phyloP scores from a whole-genome alignment of 2,113 vertebrate genomes.

The Hirundichthys speculiger region DNA sequence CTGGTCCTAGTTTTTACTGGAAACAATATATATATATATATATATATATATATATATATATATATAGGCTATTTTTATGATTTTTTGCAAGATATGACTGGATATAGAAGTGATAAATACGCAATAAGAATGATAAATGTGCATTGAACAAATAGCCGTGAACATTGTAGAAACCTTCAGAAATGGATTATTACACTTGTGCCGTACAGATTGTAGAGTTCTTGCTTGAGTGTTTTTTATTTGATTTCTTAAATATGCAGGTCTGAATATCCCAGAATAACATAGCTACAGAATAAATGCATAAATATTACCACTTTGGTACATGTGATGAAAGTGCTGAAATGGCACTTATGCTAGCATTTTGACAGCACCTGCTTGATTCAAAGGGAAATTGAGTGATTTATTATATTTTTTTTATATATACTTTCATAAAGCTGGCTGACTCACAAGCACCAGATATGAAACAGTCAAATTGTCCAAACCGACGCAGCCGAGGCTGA shows the following conservation, averaged over 20 bases:
- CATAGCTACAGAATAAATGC: not conserved
- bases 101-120: not conserved
- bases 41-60: too few species aligned
- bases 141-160: not conserved
- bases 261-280: not conserved
- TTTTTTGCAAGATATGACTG: slow-evolving; percentile 2
- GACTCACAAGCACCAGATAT: not conserved
- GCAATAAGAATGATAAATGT: not conserved
- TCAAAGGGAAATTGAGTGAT: not conserved
- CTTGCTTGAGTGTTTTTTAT: not conserved
- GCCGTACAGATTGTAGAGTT: not conserved
- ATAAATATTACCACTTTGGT: not conserved
- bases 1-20: too few species aligned
- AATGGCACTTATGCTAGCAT: not conserved
- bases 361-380: not conserved
- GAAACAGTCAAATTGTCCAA: slow-evolving; percentile 1
- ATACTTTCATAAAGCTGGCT: slow-evolving; percentile 15
- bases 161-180: not conserved
- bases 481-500: not conserved
- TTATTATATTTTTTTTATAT: not conserved
- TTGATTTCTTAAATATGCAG: not conserved
- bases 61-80: not conserved
- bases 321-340: not conserved
- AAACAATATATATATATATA: too few species aligned
- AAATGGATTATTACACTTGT: not conserved